phyloP scores from a whole-genome alignment of 2,888 invertebrate species.

The Ochropleura plecta region DNA sequence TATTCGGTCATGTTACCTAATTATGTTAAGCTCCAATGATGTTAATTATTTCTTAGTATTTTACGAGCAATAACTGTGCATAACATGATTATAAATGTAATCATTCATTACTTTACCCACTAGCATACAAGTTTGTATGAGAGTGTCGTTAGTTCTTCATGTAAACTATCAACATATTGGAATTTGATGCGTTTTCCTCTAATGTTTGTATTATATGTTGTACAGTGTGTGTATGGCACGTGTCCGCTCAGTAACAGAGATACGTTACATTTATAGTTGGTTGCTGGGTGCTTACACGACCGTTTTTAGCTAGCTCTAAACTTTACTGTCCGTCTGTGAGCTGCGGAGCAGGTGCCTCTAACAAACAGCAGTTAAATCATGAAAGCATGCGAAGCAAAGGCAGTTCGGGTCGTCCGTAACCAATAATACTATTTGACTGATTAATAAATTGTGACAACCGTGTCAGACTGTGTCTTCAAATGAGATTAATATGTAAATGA shows the following conservation, averaged over 20 bases:
- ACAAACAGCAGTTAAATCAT: too few species aligned
- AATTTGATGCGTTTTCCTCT: not conserved
- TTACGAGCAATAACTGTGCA: not conserved
- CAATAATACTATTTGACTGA: not conserved
- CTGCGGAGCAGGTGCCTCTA: too few species aligned
- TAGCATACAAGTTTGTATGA: not conserved
- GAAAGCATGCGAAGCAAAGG: too few species aligned
- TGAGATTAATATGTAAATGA: not conserved
- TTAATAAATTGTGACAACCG: not conserved
- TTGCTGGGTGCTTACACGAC: not conserved
- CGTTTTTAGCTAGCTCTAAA: too few species aligned
- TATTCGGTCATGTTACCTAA: not conserved
- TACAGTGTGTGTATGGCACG: not conserved
- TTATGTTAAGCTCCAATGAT: too few species aligned
- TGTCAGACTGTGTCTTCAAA: slow-evolving; percentile 1
- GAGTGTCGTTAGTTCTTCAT: not conserved
- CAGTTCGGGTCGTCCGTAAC: too few species aligned
- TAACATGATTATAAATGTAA: not conserved
- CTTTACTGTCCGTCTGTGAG: too few species aligned
- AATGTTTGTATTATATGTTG: not conserved
- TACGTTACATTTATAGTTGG: too few species aligned
- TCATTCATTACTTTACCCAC: not conserved
- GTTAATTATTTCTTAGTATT: slow-evolving; percentile 1
- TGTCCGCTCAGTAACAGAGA: not conserved
- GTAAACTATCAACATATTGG: not conserved